Conservation (phyloP, 2,797 vertebrate genomes). For the Epinephelus awoara region DNA sequence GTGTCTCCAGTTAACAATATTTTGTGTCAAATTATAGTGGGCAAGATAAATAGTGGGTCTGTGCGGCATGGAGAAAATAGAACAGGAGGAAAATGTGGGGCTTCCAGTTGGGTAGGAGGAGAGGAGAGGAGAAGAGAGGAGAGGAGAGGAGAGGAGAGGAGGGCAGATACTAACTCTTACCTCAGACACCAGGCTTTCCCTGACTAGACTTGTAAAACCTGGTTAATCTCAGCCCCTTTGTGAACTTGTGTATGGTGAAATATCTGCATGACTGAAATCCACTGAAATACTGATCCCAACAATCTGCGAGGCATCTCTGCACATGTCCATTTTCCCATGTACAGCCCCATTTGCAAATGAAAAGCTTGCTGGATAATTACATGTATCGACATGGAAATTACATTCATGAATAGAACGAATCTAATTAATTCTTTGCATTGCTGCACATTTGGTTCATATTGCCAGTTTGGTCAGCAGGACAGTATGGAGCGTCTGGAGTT, state of each 20-base stretch:
- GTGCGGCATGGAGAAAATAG: constrained; percentile 72
- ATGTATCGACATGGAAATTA: constrained; percentile 61
- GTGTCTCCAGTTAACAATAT: constrained; percentile 85
- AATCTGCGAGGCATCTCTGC: constrained; percentile 31
- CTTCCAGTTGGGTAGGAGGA: constrained; percentile 54
- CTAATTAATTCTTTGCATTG: constrained; percentile 63
- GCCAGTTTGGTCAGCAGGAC: constrained; percentile 52
- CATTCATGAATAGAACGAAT: constrained; percentile 52
- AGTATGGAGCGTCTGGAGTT: constrained; percentile 47
- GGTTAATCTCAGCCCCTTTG: constrained; percentile 63
- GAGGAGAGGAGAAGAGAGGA: constrained; percentile 18
- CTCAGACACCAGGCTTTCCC: constrained; percentile 69
- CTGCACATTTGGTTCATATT: constrained; percentile 43
- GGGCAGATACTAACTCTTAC: constrained; percentile 42
- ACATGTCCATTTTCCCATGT: constrained; percentile 26
- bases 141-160: constrained; percentile 17
- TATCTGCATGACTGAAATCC: constrained; percentile 57
- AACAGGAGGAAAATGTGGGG: constrained; percentile 68
- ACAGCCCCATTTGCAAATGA: constrained; percentile 44
- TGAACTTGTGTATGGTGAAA: constrained; percentile 51
- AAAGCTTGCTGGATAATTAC: constrained; percentile 61
- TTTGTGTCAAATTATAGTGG: constrained; percentile 84
- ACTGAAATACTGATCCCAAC: constrained; percentile 40
- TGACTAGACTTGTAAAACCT: constrained; percentile 68
- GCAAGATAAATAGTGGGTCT: constrained; percentile 84